Conservation (phyloP, 2,797 vertebrate genomes). For the Galaxias olidus region DNA sequence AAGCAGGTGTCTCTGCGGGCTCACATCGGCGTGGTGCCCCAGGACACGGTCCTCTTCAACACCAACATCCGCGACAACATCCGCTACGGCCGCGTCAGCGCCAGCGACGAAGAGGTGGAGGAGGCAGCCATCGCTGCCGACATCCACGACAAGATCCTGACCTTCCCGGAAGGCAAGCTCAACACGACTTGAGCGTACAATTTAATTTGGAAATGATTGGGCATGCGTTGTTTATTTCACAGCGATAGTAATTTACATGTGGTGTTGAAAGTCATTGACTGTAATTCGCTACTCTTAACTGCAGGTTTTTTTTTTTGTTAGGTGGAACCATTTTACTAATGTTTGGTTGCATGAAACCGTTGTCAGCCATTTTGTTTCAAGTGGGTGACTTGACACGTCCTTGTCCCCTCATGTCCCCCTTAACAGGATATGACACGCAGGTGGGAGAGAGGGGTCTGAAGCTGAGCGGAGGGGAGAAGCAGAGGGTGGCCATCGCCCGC, state of each 20-base stretch:
- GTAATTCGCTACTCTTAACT: too few species aligned
- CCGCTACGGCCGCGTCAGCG: slow-evolving; percentile 86
- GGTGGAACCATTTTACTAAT: too few species aligned
- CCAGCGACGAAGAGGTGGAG: slow-evolving; percentile 85
- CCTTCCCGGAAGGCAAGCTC: slow-evolving; percentile 87
- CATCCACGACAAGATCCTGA: slow-evolving; percentile 87
- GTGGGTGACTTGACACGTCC: background rate
- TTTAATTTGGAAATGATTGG: too few species aligned
- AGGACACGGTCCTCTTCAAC: slow-evolving; percentile 96
- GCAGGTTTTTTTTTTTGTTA: too few species aligned
- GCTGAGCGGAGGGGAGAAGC: slow-evolving; percentile 96
- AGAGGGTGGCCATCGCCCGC: slow-evolving; percentile 92
- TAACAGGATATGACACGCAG: slow-evolving; percentile 86
- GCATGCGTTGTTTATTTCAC: too few species aligned
- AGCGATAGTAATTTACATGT: too few species aligned
- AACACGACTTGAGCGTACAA: too few species aligned
- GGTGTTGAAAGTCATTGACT: too few species aligned
- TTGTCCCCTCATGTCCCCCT: background rate
- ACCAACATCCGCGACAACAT: slow-evolving; percentile 92
- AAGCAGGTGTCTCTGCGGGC: slow-evolving; percentile 87
- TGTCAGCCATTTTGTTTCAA: background rate
- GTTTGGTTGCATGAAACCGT: too few species aligned
- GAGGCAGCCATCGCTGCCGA: slow-evolving; percentile 88
- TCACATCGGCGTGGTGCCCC: slow-evolving; percentile 94
- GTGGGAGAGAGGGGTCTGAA: slow-evolving; percentile 95